Evolutionary conservation across 2,113 vertebrate species (phyloP), one percentile per base, ranked within the genome.

Genomic region (Ictalurus furcatus): DNA sequence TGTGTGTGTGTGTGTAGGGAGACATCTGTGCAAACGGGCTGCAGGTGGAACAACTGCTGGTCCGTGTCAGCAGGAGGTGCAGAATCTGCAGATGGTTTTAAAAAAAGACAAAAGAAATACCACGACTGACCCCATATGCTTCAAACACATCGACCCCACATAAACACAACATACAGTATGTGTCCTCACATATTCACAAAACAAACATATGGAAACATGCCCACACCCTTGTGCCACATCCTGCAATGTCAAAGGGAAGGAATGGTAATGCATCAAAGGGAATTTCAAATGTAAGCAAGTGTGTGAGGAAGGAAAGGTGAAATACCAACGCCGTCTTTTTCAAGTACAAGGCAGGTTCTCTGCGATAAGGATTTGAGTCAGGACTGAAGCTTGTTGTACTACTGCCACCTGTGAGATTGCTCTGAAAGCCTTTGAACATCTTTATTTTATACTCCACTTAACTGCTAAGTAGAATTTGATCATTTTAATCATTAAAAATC

Each of bases 11-110:
- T 86, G 73, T 73, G 73, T 73, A 84, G 48, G 61, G 61, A 84
- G 91, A 88, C 88, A 89, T 91, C 91, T 93, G 92, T 84, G 84
- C 88, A 83, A 92, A 91, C 71, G 87, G 85, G 69, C 89, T 88
- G 90, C 88, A 90, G 91, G 89, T 91, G 91, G 91, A 90, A 90
- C 87, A 88, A 90, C 87, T 89, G 86, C 88, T 89, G 85, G 86
- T 88, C 61, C 67, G 76, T 88, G 82, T 88, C 84, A 48, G 85
- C 88, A 81, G 88, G 78, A 91, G 61, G 83, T 89, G 79, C 59
- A 78, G 56, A 90, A 87, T 90, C 89, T 91, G 90, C 88, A 88
- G 89, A 88, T 88, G 88, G 83, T 86, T 89, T 89, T 28, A 63
- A 90, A 74, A 90, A 90, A 73, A 86, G 34, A 80, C 52, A 40